phyloP scores from a whole-genome alignment of 2,113 vertebrate species.

The Megatriorchis doriae region DNA sequence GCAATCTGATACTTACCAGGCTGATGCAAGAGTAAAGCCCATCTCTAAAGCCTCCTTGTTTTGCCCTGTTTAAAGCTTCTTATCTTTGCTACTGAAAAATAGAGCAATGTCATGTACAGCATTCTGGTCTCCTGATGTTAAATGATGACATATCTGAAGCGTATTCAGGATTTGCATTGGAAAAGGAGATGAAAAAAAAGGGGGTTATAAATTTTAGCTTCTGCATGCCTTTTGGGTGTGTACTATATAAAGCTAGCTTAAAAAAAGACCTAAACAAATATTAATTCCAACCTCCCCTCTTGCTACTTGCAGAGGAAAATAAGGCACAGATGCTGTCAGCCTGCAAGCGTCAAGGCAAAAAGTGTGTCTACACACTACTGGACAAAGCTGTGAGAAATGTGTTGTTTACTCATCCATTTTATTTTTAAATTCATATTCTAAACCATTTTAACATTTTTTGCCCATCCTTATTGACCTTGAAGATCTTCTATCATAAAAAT shows the following conservation, averaged over 20 bases:
- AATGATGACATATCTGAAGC: not conserved
- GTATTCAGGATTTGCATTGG: not conserved
- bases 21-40: not conserved
- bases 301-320: not conserved
- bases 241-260: not conserved
- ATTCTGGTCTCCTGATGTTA: not conserved
- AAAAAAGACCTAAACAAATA: not conserved
- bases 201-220: not conserved
- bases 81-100: not conserved
- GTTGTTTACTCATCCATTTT: not conserved
- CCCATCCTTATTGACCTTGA: not conserved
- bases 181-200: not conserved
- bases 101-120: not conserved
- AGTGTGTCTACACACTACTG: not conserved
- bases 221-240: not conserved
- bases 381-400: not conserved
- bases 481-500: not conserved
- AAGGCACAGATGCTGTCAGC: not conserved
- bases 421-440: not conserved
- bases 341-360: not conserved
- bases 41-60: not conserved
- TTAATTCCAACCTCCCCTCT: not conserved
- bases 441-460: not conserved
- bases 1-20: not conserved
- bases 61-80: not conserved